phyloP scores from a whole-genome alignment of 2,888 invertebrate species.

The Rotaria socialis region DNA sequence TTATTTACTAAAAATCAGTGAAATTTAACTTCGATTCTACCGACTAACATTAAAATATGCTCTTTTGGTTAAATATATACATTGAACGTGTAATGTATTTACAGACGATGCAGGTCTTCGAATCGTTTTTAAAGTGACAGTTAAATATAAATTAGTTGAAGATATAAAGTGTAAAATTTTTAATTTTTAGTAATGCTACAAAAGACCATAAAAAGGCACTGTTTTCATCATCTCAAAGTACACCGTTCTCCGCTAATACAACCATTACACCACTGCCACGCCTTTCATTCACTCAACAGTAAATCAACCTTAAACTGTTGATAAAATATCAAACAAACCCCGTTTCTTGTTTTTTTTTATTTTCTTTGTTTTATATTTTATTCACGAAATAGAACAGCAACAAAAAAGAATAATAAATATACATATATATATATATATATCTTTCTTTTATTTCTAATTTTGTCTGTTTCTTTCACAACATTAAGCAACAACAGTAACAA shows the following conservation, averaged over 20 bases:
- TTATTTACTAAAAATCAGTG: too few relatives aligned
- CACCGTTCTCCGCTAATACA: neutral
- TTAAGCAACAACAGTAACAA: constrained; percentile 3
- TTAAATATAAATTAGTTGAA: too few relatives aligned
- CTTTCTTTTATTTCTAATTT: neutral
- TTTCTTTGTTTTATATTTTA: neutral
- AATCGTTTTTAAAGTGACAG: too few relatives aligned
- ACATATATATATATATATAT: neutral
- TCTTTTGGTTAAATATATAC: too few relatives aligned
- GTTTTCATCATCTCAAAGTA: neutral
- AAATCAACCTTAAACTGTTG: neutral
- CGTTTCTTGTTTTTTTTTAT: neutral
- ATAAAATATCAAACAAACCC: neutral
- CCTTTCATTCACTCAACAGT: neutral
- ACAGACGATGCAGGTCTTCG: too few relatives aligned
- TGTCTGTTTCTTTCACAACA: neutral
- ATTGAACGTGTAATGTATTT: too few relatives aligned
- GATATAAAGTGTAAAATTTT: too few relatives aligned
- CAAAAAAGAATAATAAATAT: constrained; percentile 12
- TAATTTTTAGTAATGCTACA: neutral
- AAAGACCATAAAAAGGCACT: neutral
- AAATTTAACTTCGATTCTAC: too few relatives aligned
- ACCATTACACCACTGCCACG: neutral
- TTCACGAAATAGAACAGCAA: neutral
- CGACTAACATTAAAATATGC: too few relatives aligned